Evolutionary conservation across 2,113 vertebrate genomes (phyloP), one percentile per base, ranked within the genome.

Genomic region (Carassius carassius): DNA sequence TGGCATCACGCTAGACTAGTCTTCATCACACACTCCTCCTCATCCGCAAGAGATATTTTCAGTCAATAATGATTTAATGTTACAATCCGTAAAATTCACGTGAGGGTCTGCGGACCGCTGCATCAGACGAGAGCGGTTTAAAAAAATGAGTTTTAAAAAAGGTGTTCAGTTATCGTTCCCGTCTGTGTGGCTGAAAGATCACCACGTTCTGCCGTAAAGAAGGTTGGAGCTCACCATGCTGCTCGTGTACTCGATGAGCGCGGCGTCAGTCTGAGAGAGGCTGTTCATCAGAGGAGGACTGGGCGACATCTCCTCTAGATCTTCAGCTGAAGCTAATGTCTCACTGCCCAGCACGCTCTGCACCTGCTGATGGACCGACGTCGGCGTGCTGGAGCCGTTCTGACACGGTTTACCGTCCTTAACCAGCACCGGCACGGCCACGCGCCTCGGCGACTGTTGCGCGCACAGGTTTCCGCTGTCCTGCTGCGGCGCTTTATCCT

Each of bases 121-220:
- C 35, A 62, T 9, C 76, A 78, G 51, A 77, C 51, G 51, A 77
- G 17, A 13, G 29, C 51, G 3, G 51, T 77, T 77, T 60, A 65
- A 74, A 74, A 63, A 79, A 80, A 80, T 5, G 0, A 44, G 16
- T 44, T 17, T 47, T 47, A 44, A 63, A 80, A 80, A 80, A 65
- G 3, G 56, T 79, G 21, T 44, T 9, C 44, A 47, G 3, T 47
- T 47, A 12, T 47, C 44, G 44, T 47, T 3, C 10, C 11, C 44
- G 44, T 47, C 11, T 3, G 14, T 51, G 8, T 69, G 67, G 35
- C 10, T 23, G 49, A 19, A 35, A 11, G 7, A 32, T 94, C 95
- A 98, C 97, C 97, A 98, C 78, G 97, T 98, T 89, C 97, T 95
- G 90, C 97, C 95, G 86, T 98, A 99, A 56, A 98, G 96, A 92